phyloP scores from a whole-genome alignment of 2,888 invertebrate species.

The Drosophila falleni region DNA sequence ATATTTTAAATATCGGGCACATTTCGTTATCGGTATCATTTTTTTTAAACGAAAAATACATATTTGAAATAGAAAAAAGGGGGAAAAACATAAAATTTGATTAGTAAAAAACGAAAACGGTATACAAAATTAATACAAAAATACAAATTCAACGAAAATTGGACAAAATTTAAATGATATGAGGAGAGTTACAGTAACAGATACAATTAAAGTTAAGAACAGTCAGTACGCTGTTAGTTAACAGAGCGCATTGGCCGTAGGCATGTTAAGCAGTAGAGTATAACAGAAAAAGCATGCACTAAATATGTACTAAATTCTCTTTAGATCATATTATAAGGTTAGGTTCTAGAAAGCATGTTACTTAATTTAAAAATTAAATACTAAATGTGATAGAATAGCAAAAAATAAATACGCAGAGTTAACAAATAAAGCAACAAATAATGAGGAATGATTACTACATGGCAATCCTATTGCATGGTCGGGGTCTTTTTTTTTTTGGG shows the following conservation, averaged over 20 bases:
- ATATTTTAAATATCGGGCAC: conserved; percentile 40
- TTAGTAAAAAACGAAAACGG: conserved; percentile 76
- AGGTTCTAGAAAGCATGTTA: conserved; percentile 32
- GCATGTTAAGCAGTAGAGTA: conserved; percentile 25
- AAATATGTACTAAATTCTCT: conserved; percentile 31
- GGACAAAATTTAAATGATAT: conserved; percentile 40
- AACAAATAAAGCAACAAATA: conserved; percentile 64
- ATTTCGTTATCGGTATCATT: conserved; percentile 72
- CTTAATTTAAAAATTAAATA: conserved; percentile 28
- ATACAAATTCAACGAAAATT: conserved; percentile 36
- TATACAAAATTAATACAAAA: conserved; percentile 64
- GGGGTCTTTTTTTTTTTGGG: conserved; percentile 27
- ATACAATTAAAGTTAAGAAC: conserved; percentile 21
- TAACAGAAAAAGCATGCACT: conserved; percentile 44
- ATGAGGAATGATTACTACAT: conserved; percentile 62
- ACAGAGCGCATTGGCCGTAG: conserved; percentile 35
- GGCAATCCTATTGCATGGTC: conserved; percentile 26
- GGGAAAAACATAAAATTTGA: conserved; percentile 71
- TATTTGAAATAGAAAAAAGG: conserved; percentile 62
- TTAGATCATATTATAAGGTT: conserved; percentile 22
- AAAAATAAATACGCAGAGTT: conserved; percentile 55
- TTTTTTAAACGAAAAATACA: conserved; percentile 41
- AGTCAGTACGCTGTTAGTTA: conserved; percentile 26
- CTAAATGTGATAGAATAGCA: conserved; percentile 32
- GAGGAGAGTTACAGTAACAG: conserved; percentile 21